Conservation (phyloP, 1,140 invertebrate genomes). For the Drosophila orosa region DNA sequence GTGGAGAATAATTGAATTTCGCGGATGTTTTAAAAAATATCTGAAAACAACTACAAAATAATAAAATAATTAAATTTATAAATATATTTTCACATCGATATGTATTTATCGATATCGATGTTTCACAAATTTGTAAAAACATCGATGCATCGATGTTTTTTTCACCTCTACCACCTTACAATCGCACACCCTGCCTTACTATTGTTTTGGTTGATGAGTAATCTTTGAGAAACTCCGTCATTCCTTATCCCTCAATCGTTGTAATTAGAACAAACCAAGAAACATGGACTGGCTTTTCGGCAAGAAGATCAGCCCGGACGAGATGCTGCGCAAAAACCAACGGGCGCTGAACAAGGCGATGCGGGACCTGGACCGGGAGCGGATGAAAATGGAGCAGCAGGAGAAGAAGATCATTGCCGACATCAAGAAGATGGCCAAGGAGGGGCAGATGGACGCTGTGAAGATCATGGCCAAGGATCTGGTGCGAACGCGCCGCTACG, state of each 20-base stretch:
- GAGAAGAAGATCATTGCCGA: slow-evolving; percentile 99
- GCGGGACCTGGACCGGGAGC: slow-evolving; percentile 97
- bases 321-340: slow-evolving; percentile 99
- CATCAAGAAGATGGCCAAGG: slow-evolving; percentile 99
- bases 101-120: too few relatives aligned
- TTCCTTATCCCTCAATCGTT: slow-evolving; percentile 27
- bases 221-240: slow-evolving; percentile 59
- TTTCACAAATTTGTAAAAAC: too few relatives aligned
- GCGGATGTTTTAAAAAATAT: too few relatives aligned
- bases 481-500: slow-evolving; percentile 96
- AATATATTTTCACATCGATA: too few relatives aligned
- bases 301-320: slow-evolving; percentile 97
- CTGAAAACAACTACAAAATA: too few relatives aligned
- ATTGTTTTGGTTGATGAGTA: slow-evolving; percentile 75
- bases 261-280: slow-evolving; percentile 31
- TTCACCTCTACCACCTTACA: slow-evolving; percentile 19
- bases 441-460: slow-evolving; percentile 99
- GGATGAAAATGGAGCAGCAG: slow-evolving; percentile 98
- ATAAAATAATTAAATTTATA: too few relatives aligned
- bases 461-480: slow-evolving; percentile 99
- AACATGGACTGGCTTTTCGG: slow-evolving; percentile 99
- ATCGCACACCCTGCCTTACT: slow-evolving; percentile 38
- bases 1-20: too few relatives aligned
- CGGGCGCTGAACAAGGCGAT: slow-evolving; percentile 99
- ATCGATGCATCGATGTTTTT: too few relatives aligned